Evolutionary conservation across 1,140 invertebrate genomes (phyloP), one percentile per base, ranked within the genome.

Genomic region (Coelopa frigida): DNA sequence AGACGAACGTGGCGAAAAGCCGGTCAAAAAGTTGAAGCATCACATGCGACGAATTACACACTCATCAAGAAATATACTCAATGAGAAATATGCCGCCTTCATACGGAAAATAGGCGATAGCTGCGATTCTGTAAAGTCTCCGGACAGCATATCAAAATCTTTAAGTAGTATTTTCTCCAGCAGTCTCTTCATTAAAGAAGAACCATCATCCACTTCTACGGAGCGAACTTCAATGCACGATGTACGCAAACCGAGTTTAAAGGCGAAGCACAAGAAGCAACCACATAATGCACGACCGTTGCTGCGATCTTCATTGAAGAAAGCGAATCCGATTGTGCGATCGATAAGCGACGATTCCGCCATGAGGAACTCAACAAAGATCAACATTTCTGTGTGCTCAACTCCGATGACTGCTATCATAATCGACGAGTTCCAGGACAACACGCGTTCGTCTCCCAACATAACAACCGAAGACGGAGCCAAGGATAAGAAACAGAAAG

Each of bases 41-140:
- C 71, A 74, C 3, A 69, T 82, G 44, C 72, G 72, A 37, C 77
- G 75, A 27, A 59, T 80, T 0, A 77, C 73, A 42, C 64, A 73
- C 46, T 70, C 77, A 5, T 76, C 75, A 3, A 75, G 76, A 26
- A 77, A 68, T 44, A 68, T 78, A 7, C 61, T 80, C 2, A 60
- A 69, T 39, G 70, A 75, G 52, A 75, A 74, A 55, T 72, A 70
- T 61, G 66, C 62, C 37, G 70, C 61, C 10, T 50, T 76, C 20
- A 72, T 72, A 12, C 75, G 55, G n/a, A 49, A 49, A 50, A 46
- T 52, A 7, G 45, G 38, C 35, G 50, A 52, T 21, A 38, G 40
- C 40, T 20, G 24, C 21, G 41, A 43, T 6, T 44, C 48, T 3
- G n/a, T n/a, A n/a, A 45, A 44, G n/a, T 50, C 48, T 12, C 44